Base-by-base conservation (phyloP, 2,113 vertebrate species). In the Gambusia holbrooki region DNA sequence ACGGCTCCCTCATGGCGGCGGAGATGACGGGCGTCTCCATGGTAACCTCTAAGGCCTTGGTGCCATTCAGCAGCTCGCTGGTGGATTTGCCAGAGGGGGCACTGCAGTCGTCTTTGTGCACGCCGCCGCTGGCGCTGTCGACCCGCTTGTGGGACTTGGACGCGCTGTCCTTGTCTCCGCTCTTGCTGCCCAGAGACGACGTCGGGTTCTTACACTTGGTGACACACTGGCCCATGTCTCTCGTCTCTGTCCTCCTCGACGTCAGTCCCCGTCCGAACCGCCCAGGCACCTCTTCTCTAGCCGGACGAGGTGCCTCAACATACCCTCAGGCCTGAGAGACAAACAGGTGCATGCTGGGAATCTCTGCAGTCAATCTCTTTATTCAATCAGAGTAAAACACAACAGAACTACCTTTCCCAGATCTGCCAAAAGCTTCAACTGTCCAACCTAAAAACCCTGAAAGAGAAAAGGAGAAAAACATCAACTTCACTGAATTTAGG, bases 151-250 rank as follows among this genome's bases (percentile, higher is more conserved):
- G 97, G 2, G 96, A 96, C 88, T 98, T 99, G 92, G 95, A 92
- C 78, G 96, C 81, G 0, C 96, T 85, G 58, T 99, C 98, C 85
- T 97, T 96, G 67, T 98, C 97, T 90, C 97, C 98, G 88, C 98
- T 99, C 93, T 99, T 99, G 86, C 98, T 99, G 92, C 98, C 98
- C 15, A 99, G 95, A 37, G 98, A 98, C 71, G 98, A 99, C 66
- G 98, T 96, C 61, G 98, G 98, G 87, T 99, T 99, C 92, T 98
- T 99, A 93, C 98, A 99, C 95, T 99, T 99, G 28, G 96, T 99
- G 96, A 99, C 97, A 73, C 98, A 99, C 97, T 99, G 98, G 95
- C 98, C 98, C 98, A 99, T 99, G 96, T 92, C 93, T 92, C 90
- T 80, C 22, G 70, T 81, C 82, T 79, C 89, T 76, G 65, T 91